These are phyloP conservation scores for Limonius californicus DNA, from an alignment of 1,140 invertebrate genomes.

Conservation along the genomic window DNA sequence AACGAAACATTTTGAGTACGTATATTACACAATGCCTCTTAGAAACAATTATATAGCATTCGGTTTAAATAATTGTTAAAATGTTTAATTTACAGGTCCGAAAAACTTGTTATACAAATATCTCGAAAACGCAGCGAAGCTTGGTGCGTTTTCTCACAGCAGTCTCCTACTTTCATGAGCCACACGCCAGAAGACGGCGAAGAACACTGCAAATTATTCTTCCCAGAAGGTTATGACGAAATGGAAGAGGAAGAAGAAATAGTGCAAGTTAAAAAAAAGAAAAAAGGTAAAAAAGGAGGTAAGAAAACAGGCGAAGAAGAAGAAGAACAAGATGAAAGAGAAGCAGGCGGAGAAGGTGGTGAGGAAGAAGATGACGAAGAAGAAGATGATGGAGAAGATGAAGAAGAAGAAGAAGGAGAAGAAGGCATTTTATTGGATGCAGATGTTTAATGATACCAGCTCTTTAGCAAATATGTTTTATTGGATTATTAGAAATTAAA, in stretches of 20 bases:
- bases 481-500: too few relatives aligned
- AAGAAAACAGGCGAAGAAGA: constrained; percentile 25
- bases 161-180: constrained; percentile 59
- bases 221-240: constrained; percentile 56
- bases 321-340: constrained; percentile 29
- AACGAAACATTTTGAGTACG: too few relatives aligned
- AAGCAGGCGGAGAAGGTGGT: constrained; percentile 1
- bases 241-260: constrained; percentile 26
- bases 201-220: constrained; percentile 56
- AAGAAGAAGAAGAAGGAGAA: constrained; percentile 33
- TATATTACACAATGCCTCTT: too few relatives aligned
- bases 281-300: constrained; percentile 25
- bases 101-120: constrained; percentile 59
- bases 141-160: constrained; percentile 48
- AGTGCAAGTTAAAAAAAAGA: constrained; percentile 12
- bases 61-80: background rate
- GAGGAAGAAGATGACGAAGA: constrained; percentile 21
- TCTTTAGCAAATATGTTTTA: too few relatives aligned
- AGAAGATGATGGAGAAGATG: constrained; percentile 16
- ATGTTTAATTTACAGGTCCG: constrained; percentile 48
- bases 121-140: constrained; percentile 51
- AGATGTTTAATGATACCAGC: too few relatives aligned
- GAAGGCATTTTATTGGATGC: too few relatives aligned
- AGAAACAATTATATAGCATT: constrained; percentile 10
- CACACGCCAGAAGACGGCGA: constrained; percentile 55